phyloP scores from a whole-genome alignment of 2,113 vertebrate species.

The Cisticola juncidis region DNA sequence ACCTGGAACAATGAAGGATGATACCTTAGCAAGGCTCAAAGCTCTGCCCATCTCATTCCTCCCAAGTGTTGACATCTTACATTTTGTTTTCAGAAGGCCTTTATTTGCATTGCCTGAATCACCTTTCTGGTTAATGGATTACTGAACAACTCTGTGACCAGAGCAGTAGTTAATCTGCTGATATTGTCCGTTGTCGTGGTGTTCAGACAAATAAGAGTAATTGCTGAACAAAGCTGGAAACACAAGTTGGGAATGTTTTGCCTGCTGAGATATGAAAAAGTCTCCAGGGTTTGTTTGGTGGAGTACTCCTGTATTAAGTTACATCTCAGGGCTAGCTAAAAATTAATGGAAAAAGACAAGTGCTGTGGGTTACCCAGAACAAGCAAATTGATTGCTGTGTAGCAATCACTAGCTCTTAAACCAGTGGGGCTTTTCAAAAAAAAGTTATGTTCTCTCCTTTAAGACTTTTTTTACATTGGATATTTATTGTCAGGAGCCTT shows the following conservation, averaged over 20 bases:
- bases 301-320: neutral
- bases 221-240: neutral
- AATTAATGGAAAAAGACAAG: neutral
- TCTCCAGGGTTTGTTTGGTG: neutral
- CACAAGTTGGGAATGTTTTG: neutral
- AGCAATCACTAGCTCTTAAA: neutral
- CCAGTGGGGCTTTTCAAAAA: neutral
- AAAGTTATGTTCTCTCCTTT: neutral
- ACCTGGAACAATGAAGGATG: neutral
- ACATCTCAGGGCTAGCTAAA: neutral
- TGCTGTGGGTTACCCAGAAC: neutral
- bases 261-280: neutral
- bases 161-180: neutral
- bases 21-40: neutral
- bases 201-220: neutral
- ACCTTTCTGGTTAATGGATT: slow-evolving; percentile 17
- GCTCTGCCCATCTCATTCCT: neutral
- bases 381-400: neutral
- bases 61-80: neutral
- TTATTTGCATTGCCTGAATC: neutral
- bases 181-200: neutral
- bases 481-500: neutral
- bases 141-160: neutral
- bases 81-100: neutral
- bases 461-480: neutral